Evolutionary conservation across 1,140 invertebrate species (phyloP), one percentile per base, ranked within the genome.

Genomic region (Arion vulgaris): DNA sequence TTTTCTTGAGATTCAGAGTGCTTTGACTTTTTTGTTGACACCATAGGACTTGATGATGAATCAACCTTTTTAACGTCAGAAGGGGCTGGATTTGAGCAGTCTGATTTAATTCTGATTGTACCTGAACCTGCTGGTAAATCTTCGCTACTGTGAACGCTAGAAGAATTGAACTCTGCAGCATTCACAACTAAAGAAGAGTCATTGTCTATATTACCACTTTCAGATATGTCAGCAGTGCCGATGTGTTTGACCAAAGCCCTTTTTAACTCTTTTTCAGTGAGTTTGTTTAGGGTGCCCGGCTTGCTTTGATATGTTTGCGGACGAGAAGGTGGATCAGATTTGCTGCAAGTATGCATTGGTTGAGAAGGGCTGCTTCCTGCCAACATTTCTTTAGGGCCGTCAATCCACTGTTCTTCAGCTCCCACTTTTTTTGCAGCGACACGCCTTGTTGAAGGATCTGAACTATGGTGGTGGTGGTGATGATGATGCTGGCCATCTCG

Each of bases 371-470:
- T 86, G 72, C 41, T 71, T 17, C 49, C 51, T 23, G 81, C 53
- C 45, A 88, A 83, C 90, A 91, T 91, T 83, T 89, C 89, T 62
- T 80, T 86, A 1, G 97, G 97, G 0, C 97, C 97, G 92, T 98
- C 97, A 69, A 98, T 96, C 97, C 97, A 98, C 0, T 96, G 97
- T 92, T 98, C 97, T 74, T 93, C 96, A 95, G 90, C 96, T 96
- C 87, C 96, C 94, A 86, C 96, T 94, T 87, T 90, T 13, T 87
- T 85, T 66, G 85, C 86, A 39, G 85, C 84, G n/a, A 85, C 75
- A 51, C 85, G 83, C 53, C 36, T 68, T 66, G 76, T 79, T 53
- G 0, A 77, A 39, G 78, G 41, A n/a, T 81, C 79, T 28, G 79
- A 49, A 5, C 69, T 1, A n/a, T n/a, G n/a, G 28, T 71, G 69